Evolutionary conservation across 2,888 invertebrate species (phyloP).

Genomic region (Ethmia dodecea): DNA sequence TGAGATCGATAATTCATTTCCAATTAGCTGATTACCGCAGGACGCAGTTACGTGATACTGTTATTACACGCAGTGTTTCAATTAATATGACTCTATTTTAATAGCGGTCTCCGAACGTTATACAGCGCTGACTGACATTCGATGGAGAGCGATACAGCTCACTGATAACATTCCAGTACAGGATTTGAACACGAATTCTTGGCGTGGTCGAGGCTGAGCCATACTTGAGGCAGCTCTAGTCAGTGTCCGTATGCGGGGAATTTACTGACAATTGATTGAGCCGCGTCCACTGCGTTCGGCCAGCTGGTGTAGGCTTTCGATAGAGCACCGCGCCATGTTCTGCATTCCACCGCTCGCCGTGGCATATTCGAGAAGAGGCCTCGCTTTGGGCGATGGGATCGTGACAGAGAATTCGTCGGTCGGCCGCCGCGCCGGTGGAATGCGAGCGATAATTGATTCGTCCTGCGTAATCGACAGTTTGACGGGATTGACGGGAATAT

Average conservation of each 20-base stretch:
- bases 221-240: slow-evolving; percentile 54
- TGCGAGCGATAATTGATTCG: slow-evolving; percentile 74
- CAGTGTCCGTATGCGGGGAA: slow-evolving; percentile 61
- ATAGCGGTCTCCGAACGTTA: slow-evolving; percentile 51
- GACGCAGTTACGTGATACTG: slow-evolving; percentile 38
- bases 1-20: slow-evolving; percentile 58
- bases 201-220: slow-evolving; percentile 52
- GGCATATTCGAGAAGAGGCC: slow-evolving; percentile 51
- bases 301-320: slow-evolving; percentile 50
- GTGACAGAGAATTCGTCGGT: slow-evolving; percentile 72
- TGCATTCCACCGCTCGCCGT: slow-evolving; percentile 47
- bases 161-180: slow-evolving; percentile 70
- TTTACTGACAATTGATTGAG: slow-evolving; percentile 60
- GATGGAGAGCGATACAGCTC: slow-evolving; percentile 61
- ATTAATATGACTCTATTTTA: slow-evolving; percentile 58
- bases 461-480: slow-evolving; percentile 67
- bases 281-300: slow-evolving; percentile 55
- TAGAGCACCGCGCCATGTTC: slow-evolving; percentile 44
- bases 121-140: slow-evolving; percentile 19
- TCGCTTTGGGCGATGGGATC: slow-evolving; percentile 62
- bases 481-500: slow-evolving; percentile 62
- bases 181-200: slow-evolving; percentile 68
- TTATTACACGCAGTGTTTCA: slow-evolving; percentile 38
- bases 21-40: slow-evolving; percentile 60
- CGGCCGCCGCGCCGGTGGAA: slow-evolving; percentile 60